phyloP scores from a whole-genome alignment of 2,113 vertebrate species.

The Ancistrus triradiatus region DNA sequence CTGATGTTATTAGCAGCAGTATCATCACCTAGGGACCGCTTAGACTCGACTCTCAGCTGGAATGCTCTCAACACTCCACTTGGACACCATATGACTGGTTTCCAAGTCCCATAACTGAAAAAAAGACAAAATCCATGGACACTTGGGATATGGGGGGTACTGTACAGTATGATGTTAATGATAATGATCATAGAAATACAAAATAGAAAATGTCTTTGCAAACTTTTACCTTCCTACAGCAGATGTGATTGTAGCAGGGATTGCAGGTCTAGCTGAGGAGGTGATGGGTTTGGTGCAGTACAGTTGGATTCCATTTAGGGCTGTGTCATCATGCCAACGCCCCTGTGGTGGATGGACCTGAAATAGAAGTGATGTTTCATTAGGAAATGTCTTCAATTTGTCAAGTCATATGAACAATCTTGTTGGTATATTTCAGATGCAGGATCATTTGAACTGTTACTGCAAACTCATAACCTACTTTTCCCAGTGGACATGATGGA shows the following conservation, averaged over 20 bases:
- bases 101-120: conserved; percentile 1
- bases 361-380: not conserved
- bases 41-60: not conserved
- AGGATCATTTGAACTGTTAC: too few species aligned
- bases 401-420: too few species aligned
- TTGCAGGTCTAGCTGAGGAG: too few species aligned
- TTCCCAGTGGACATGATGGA: too few species aligned
- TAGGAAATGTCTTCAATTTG: not conserved
- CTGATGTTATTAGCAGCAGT: conserved; percentile 24
- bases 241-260: not conserved
- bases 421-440: too few species aligned
- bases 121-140: not conserved
- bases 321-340: not conserved
- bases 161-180: too few species aligned
- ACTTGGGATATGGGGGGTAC: too few species aligned
- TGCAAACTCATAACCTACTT: too few species aligned
- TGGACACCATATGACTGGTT: not conserved
- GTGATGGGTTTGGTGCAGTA: not conserved
- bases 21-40: not conserved
- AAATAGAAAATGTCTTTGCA: too few species aligned
- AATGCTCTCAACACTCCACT: not conserved
- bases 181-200: too few species aligned
- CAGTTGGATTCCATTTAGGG: conserved; percentile 14
- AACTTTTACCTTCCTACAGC: not conserved
- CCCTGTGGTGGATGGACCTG: not conserved